These are phyloP conservation scores for Vultur gryphus DNA, from an alignment of 2,797 vertebrate species.

Conservation along the genomic window DNA sequence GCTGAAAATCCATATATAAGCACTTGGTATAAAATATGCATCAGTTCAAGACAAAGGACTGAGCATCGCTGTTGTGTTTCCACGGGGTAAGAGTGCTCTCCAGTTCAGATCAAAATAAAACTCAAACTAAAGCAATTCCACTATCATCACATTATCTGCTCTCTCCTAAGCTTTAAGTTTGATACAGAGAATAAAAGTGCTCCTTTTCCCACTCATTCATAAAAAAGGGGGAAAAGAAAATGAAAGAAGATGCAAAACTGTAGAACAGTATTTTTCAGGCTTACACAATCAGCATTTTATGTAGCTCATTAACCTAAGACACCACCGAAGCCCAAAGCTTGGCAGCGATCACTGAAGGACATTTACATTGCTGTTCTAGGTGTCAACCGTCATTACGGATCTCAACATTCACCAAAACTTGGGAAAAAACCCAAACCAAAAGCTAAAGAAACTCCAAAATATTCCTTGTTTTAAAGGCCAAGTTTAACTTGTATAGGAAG, in stretches of 20 bases:
- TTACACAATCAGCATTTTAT: not conserved
- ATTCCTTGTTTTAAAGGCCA: not conserved
- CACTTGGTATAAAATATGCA: not conserved
- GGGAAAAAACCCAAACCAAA: not conserved
- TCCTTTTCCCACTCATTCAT: not conserved
- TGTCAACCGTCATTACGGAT: no score
- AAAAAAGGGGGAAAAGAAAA: not conserved
- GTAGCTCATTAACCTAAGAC: not conserved
- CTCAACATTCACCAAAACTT: not conserved
- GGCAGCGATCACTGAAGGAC: not conserved
- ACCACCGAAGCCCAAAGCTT: not conserved
- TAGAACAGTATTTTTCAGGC: not conserved
- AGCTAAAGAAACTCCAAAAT: not conserved
- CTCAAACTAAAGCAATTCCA: not conserved
- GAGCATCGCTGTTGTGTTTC: rapidly evolving
- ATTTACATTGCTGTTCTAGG: no score
- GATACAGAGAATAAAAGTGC: not conserved
- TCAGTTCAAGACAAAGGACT: not conserved
- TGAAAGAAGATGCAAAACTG: not conserved
- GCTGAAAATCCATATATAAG: not conserved
- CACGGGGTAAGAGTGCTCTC: rapidly evolving
- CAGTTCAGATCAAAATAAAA: not conserved
- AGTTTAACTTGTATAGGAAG: not conserved
- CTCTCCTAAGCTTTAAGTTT: not conserved
- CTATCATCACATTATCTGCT: not conserved